Evolutionary conservation across 2,113 vertebrate genomes (phyloP).

Genomic region (Neomonachus schauinslandi): DNA sequence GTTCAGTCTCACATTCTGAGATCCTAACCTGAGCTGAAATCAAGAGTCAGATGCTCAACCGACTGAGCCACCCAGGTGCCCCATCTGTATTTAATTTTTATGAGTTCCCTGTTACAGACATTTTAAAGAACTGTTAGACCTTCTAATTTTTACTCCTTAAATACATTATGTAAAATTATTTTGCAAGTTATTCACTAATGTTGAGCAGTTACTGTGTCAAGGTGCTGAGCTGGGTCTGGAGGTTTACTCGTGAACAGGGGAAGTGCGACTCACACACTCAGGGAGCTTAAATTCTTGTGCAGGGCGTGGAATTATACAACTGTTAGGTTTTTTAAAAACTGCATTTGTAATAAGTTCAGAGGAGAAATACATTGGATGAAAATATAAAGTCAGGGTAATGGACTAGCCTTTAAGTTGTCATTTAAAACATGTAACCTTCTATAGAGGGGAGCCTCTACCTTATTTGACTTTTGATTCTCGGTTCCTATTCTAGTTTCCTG

Average conservation of each 20-base stretch:
- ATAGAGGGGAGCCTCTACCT: background rate
- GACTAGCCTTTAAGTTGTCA: background rate
- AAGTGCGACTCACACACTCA: background rate
- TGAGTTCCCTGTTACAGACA: background rate
- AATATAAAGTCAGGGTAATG: background rate
- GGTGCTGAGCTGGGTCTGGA: background rate
- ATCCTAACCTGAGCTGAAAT: background rate
- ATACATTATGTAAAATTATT: background rate
- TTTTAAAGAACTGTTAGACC: background rate
- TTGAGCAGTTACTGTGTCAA: background rate
- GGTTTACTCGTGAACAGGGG: background rate
- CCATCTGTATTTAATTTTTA: background rate
- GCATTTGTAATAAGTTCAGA: background rate
- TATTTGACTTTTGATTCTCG: background rate
- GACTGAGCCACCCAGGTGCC: background rate
- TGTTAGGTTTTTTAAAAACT: background rate
- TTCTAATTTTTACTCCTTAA: background rate
- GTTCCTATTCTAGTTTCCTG: background rate
- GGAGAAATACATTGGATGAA: background rate
- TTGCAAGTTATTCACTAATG: background rate
- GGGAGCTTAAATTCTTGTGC: background rate
- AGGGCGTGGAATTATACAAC: background rate
- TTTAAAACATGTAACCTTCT: background rate
- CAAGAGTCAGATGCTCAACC: background rate
- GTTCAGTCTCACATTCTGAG: background rate